Base-by-base conservation (phyloP, 2,797 vertebrate species). In the Brotogeris chrysoptera region DNA sequence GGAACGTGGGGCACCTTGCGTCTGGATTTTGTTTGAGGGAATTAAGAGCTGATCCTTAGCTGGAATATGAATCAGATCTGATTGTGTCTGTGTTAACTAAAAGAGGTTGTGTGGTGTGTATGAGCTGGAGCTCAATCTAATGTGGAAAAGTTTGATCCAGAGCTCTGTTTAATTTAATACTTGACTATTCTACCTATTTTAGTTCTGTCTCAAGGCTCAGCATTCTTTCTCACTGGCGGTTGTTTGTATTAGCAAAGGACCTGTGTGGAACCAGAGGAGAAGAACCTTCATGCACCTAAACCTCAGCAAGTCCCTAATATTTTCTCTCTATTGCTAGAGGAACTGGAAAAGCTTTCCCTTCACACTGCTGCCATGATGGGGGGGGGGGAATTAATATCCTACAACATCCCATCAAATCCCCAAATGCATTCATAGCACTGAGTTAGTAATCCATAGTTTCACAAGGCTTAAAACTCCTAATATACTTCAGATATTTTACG, bases 11-110 rank as follows among this genome's bases (percentile, higher is more conserved):
- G 88, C 90, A 96, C 93, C 83, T 96, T 72, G 76, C 0, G 90
- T 96, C 94, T 96, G 95, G 93, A 93, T 96, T 96, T 96, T 0
- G 83, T 96, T 96, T 95, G 82, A 88, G 80, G 96, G 96, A 96
- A 96, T 96, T 96, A 97, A 95, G 90, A 84, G 78, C 86, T 97
- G 96, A 96, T 94, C 96, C 94, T 84, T 91, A 49, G 91, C 68
- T 90, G 95, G 83, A 92, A 90, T 95, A 94, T 92, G 91, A 96
- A 93, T 93, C 94, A 94, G 92, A 95, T 91, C 74, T 86, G 91
- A 88, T 96, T 93, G 90, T 86, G 88, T 84, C 92, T 96, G 92
- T 55, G 90, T 80, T 96, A 88, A 93, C 91, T 95, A 86, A 88
- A 94, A 90, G 85, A 92, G 77, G 71, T 36, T 92, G 86, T 85